Evolutionary conservation across 2,113 vertebrate genomes (phyloP).

Genomic region (Romanogobio albipinnatus): DNA sequence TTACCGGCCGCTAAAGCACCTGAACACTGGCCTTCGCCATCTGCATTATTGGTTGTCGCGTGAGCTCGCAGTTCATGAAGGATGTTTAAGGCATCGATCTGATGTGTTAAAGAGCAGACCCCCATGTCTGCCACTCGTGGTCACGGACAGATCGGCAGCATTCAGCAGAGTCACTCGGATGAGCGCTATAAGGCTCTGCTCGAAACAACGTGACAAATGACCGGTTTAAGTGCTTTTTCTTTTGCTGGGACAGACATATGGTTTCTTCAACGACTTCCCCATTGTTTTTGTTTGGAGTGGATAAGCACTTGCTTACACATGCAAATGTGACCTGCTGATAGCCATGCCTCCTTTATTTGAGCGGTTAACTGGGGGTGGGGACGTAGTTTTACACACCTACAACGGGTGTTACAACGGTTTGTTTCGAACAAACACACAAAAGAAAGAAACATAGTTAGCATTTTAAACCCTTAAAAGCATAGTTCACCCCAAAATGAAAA

Average conservation of each 20-base stretch:
- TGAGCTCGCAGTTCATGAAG: conserved; percentile 4
- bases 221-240: not conserved
- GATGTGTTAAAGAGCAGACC: conserved; percentile 21
- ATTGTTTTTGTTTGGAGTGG: not conserved
- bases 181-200: not conserved
- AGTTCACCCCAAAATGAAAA: too few species aligned
- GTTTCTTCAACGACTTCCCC: conserved; percentile 36
- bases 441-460: not conserved
- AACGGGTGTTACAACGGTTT: not conserved
- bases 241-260: not conserved
- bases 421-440: not conserved
- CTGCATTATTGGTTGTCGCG: not conserved
- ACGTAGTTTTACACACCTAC: not conserved
- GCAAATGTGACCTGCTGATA: conserved; percentile 15
- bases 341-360: not conserved
- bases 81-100: conserved; percentile 29
- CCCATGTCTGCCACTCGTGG: not conserved
- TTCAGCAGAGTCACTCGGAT: not conserved
- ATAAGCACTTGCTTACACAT: conserved; percentile 16
- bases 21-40: not conserved
- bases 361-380: not conserved
- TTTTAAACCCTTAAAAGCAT: not conserved
- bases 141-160: not conserved
- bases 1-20: not conserved
- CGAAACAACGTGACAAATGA: not conserved